These are phyloP conservation scores for Anticlea derivata DNA, from an alignment of 2,888 invertebrate species.

Conservation along the genomic window DNA sequence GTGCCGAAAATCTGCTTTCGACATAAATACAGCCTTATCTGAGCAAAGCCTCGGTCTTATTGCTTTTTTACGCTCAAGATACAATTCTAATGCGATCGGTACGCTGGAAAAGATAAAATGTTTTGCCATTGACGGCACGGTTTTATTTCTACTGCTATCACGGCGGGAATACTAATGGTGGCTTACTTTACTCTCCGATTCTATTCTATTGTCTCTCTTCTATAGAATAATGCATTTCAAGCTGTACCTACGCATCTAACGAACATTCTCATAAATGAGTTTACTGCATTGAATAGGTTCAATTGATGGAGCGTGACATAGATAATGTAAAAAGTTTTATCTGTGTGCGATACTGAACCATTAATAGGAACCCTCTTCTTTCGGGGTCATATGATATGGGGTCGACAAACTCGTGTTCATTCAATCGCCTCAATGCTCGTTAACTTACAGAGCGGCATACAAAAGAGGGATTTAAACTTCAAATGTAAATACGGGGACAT, in stretches of 20 bases:
- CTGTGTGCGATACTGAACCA: conserved; percentile 56
- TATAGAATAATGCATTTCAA: conserved; percentile 43
- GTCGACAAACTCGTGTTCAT: conserved; percentile 73
- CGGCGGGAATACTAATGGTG: conserved; percentile 54
- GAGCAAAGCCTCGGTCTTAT: conserved; percentile 56
- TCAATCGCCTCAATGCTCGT: conserved; percentile 54
- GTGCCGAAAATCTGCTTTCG: conserved; percentile 4
- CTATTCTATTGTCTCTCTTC: conserved; percentile 45
- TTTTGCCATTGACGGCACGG: conserved; percentile 56
- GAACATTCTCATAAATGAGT: conserved; percentile 35
- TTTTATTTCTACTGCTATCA: conserved; percentile 46
- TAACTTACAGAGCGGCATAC: conserved; percentile 40
- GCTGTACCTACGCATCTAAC: conserved; percentile 7
- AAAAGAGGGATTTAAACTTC: conserved; percentile 50
- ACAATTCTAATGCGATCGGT: conserved; percentile 59
- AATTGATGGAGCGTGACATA: conserved; percentile 64
- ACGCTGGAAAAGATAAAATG: conserved; percentile 54
- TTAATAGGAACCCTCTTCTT: conserved; percentile 72
- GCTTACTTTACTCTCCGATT: conserved; percentile 42
- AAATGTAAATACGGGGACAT: conserved; percentile 29
- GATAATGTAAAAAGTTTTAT: conserved; percentile 63
- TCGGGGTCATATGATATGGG: conserved; percentile 66
- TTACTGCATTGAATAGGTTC: conserved; percentile 46
- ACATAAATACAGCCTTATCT: conserved; percentile 29
- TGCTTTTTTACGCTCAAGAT: conserved; percentile 59